Conservation (phyloP, 2,797 vertebrate genomes). For the Myotis vivesi region DNA sequence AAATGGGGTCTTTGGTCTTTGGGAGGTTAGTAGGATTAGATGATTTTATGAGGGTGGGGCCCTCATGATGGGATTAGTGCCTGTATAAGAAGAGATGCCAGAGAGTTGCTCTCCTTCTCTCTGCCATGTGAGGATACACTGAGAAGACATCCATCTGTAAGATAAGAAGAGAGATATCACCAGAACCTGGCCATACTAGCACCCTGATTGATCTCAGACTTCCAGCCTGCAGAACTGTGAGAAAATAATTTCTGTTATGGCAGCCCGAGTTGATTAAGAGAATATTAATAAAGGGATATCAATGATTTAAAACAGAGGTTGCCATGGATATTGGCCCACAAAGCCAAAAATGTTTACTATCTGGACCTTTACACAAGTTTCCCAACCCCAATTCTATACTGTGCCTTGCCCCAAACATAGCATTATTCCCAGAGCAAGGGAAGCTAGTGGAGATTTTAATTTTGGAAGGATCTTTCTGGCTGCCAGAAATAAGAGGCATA, state of each 20-base stretch:
- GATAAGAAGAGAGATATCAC: neutral
- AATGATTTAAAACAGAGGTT: neutral
- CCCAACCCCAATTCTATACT: neutral
- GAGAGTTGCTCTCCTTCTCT: neutral
- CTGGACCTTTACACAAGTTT: neutral
- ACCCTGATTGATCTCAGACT: neutral
- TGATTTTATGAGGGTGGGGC: neutral
- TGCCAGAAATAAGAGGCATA: conserved; percentile 3
- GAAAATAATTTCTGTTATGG: neutral
- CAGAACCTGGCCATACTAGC: neutral
- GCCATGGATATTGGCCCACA: neutral
- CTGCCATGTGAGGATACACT: neutral
- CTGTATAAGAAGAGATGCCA: neutral
- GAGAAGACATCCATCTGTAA: neutral
- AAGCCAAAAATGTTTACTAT: neutral
- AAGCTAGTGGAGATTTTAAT: neutral
- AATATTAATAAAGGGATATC: neutral
- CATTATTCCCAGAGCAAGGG: neutral
- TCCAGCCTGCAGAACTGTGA: neutral
- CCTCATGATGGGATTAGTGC: neutral
- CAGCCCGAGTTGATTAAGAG: neutral
- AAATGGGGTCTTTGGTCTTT: neutral
- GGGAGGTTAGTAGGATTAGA: neutral
- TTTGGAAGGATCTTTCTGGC: neutral
- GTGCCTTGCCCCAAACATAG: neutral